Evolutionary conservation across 2,797 vertebrate species (phyloP), one percentile per base, ranked within the genome.

Genomic region (Molossus molossus): DNA sequence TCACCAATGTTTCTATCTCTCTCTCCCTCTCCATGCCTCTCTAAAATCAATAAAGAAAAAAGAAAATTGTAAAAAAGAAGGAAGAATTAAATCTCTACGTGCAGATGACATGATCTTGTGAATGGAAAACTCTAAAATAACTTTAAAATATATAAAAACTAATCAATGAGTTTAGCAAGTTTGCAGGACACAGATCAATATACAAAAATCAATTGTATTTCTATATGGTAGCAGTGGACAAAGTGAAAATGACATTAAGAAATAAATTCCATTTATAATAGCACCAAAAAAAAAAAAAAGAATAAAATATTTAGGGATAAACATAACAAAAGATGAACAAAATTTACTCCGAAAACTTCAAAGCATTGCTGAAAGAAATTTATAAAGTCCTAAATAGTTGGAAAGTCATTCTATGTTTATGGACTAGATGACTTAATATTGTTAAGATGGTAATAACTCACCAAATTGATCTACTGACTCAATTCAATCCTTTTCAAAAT

Each of bases 151-250:
- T 6, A 40, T 79, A 85, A 69, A 48, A 86, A 55, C 8, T 62
- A 85, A 81, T 80, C 81, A 67, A 53, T 40, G 40, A 75, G 4
- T 86, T 86, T 17, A 69, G 27, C 6, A 75, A 75, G 12, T 27
- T 93, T 92, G 57, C 12, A 90, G 20, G 29, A 86, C 29, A 86
- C 21, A 70, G 84, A 92, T 90, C 60, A 70, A 90, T 18, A 70
- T 50, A 57, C 9, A 86, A 48, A 75, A 70, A 60, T 86, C 33
- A 70, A 33, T 48, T 85, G 3, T 40, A 67, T 84, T 60, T 79
- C 15, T 57, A 86, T 29, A 58, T 4, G 72, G 62, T 11, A 64
- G 5, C 18, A 94, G 48, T 70, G 29, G n/a, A 86, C 48, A 83
- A 72, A 70, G 45, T 58, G 5, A 79, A 93, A 83, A 83, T 91